Evolutionary conservation across 2,888 invertebrate species (phyloP), one percentile per base, ranked within the genome.

Genomic region (Napeogenes inachia): DNA sequence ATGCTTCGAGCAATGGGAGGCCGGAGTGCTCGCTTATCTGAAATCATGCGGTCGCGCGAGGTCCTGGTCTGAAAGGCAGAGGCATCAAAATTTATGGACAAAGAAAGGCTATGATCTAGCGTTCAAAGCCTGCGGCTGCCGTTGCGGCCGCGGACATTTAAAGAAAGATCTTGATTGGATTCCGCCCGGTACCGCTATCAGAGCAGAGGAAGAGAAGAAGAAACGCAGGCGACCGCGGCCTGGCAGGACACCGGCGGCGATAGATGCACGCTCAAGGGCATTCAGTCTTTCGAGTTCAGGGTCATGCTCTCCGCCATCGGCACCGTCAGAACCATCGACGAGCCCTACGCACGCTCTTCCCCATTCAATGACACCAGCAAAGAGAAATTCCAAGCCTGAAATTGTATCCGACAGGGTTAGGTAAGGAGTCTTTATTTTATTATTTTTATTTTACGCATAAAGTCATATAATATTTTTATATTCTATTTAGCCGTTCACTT

Each of bases 21-120:
- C 94, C 82, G 93, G 95, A 46, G 96, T 98, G 63, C 92, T 98
- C 71, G 94, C 95, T 59, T 97, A 96, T 79, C 92, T 99, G 66
- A 96, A 97, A 83, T 95, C 96, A 45, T 97, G 97, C 87, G 97
- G 98, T 57, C 91, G 98, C 45, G 98, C 98, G 4, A 92, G 98
- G 32, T 96, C 96, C 70, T 98, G 98, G 98, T 97, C 97, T 46
- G 98, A 98, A 82, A 93, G 97, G 63, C 98, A 98, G 84, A 93
- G 98, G 38, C 94, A 95, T 75, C 98, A 98, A 89, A 98, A 98
- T 86, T 89, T 99, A 64, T 99, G 99, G 99, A 98, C 98, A 62
- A 98, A 98, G 87, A 98, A 98, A 85, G 98, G 98, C 60, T 98
- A 98, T 90, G 98, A 99, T 86, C 87, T 98, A 81, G 98, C 98